Evolutionary conservation across 2,797 vertebrate species (phyloP).

Genomic region (Bradypus variegatus): DNA sequence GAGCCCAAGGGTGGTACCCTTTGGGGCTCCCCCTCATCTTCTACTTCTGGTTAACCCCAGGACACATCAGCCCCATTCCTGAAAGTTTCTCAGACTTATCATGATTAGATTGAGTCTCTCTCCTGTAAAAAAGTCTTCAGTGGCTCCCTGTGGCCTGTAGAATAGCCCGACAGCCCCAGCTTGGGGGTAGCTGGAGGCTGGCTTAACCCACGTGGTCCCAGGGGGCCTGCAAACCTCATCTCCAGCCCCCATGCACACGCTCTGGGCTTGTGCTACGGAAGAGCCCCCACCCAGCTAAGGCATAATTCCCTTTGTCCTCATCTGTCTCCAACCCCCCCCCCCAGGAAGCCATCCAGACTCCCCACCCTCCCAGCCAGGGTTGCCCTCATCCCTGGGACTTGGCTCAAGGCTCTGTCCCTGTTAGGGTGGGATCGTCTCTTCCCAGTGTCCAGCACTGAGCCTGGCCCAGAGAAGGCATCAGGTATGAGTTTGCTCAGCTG

Average conservation of each 20-base stretch:
- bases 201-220: background rate
- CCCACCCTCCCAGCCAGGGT: background rate
- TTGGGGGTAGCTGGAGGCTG: background rate
- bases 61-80: background rate
- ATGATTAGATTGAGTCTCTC: background rate
- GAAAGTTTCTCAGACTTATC: background rate
- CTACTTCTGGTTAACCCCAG: background rate
- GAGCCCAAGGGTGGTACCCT: too few relatives aligned
- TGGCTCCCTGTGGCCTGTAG: background rate
- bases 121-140: background rate
- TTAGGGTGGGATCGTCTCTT: background rate
- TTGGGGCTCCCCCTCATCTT: background rate
- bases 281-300: background rate
- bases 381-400: background rate
- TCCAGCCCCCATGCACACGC: too few relatives aligned
- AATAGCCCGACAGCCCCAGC: background rate
- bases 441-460: background rate
- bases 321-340: fast-evolving
- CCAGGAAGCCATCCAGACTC: background rate
- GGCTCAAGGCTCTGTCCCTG: background rate
- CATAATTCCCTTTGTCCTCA: fast-evolving
- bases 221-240: background rate
- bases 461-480: background rate
- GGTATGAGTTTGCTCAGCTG: too few relatives aligned
- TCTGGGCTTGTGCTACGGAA: background rate